Evolutionary conservation across 2,797 vertebrate genomes (phyloP), one percentile per base, ranked within the genome.

Genomic region (Cyprinodon diabolis): DNA sequence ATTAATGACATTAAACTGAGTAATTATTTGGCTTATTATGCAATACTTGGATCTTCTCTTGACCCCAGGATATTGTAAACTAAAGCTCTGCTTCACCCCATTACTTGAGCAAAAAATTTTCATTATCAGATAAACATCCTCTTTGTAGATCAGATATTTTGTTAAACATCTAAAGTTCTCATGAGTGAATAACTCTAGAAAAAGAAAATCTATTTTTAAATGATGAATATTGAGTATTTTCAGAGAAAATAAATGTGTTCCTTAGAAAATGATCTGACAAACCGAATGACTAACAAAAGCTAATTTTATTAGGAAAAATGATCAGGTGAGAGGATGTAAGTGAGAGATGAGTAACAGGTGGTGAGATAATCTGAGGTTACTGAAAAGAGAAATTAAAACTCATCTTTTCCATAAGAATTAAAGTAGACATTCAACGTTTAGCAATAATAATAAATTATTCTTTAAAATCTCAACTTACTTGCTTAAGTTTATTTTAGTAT

Each of bases 281-380:
- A 65, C 11, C 12, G 40, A 63, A 63, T 63, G 62, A 65, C 62
- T 45, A 65, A 65, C 11, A 65, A 6, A 40, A 12, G 5, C 40
- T 65, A 65, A 45, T 65, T 65, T 65, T 65, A 45, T 40, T 23
- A 40, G 62, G 19, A 65, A 37, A 65, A 23, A 65, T 65, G 62
- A 65, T 65, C n/a, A 65, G 62, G 62, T 14, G 62, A 65, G 62
- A 65, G 21, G 40, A 45, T 43, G 21, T 23, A 23, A 45, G 37
- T n/a, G 12, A 65, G 62, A 45, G 40, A 65, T 65, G 62, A 65
- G 40, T 65, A 45, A 45, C 62, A 65, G 62, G 62, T 65, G 40
- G 2, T 45, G 40, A 65, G 62, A 12, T 65, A 45, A 65, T 65
- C 62, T 65, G 14, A 6, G 62, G 62, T 14, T 65, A 45, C 19